Evolutionary conservation across 2,113 vertebrate genomes (phyloP), one percentile per base, ranked within the genome.

Genomic region (Scortum barcoo): DNA sequence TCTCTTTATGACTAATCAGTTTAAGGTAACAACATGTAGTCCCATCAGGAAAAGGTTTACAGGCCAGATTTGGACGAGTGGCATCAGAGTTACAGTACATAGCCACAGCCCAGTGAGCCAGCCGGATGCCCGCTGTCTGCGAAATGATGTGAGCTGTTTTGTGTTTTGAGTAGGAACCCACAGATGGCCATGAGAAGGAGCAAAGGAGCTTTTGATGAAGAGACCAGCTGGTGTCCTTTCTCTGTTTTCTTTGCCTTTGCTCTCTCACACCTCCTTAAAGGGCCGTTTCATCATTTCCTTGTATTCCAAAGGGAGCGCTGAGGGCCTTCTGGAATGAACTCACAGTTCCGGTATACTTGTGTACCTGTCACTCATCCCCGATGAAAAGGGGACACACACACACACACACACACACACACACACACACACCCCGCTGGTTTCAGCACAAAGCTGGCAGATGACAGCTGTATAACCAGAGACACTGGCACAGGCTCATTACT

Each of bases 191-290:
- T 80, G 76, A 83, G 78, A 81, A 76, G 62, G 78, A 85, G 74
- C 40, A 83, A 80, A 90, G 70, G 66, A 66, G 83, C 75, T 79
- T 88, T 83, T 80, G 84, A 90, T 86, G 70, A 89, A 84, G 73
- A 84, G 65, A 88, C 87, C 91, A 93, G 89, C 89, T 92, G 93
- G 79, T 87, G 48, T 74, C 78, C 82, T 88, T 86, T 88, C 72
- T 79, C 58, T 81, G 76, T 83, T 80, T 78, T 74, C 82, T 81
- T 81, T 80, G 68, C 76, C 76, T 62, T 66, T 75, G 11, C 83
- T 77, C 70, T 60, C 81, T 74, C 82, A 78, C 77, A 78, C 85
- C 73, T 89, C 86, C 86, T 84, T 83, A 22, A 81, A 78, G 80
- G 74, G 70, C 38, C 4, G 14, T 54, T 85, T 91, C 72, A 91